Conservation (phyloP, 2,888 invertebrate genomes). For the Dromius quadrimaculatus region DNA sequence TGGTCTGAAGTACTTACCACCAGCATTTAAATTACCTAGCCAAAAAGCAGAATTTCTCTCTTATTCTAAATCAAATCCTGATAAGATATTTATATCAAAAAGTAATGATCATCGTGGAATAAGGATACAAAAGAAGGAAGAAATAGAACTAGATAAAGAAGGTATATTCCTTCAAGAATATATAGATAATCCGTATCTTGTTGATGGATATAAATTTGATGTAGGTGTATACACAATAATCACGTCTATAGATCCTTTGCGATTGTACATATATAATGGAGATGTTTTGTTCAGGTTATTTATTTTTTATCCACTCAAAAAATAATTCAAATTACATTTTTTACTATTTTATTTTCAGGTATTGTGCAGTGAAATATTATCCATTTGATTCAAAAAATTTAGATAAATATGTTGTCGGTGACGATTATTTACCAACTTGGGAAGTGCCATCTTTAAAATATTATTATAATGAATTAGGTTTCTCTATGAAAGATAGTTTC, state of each 20-base stretch:
- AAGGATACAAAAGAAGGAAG: slow-evolving; percentile 76
- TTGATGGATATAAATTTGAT: slow-evolving; percentile 96
- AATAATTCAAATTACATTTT: not conserved
- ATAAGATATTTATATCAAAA: slow-evolving; percentile 88
- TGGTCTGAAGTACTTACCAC: slow-evolving; percentile 83
- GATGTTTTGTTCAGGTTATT: slow-evolving; percentile 87
- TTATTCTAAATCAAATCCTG: slow-evolving; percentile 76
- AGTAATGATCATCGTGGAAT: slow-evolving; percentile 93
- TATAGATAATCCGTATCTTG: slow-evolving; percentile 86
- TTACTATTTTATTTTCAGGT: slow-evolving; percentile 69
- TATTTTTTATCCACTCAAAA: slow-evolving; percentile 15
- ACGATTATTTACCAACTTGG: slow-evolving; percentile 96
- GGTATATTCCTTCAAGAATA: slow-evolving; percentile 93
- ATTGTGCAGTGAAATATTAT: slow-evolving; percentile 89
- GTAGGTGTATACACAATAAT: slow-evolving; percentile 94
- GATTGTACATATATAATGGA: slow-evolving; percentile 89
- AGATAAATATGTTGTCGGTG: slow-evolving; percentile 94
- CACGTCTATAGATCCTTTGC: slow-evolving; percentile 90
- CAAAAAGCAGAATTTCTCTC: slow-evolving; percentile 77
- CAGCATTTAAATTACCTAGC: slow-evolving; percentile 87
- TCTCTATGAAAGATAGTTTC: slow-evolving; percentile 88
- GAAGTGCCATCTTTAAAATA: slow-evolving; percentile 83
- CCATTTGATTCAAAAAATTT: slow-evolving; percentile 85
- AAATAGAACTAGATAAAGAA: slow-evolving; percentile 77
- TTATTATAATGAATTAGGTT: slow-evolving; percentile 78